Evolutionary conservation across 1,140 invertebrate genomes (phyloP).

Genomic region (Cotesia vestalis): DNA sequence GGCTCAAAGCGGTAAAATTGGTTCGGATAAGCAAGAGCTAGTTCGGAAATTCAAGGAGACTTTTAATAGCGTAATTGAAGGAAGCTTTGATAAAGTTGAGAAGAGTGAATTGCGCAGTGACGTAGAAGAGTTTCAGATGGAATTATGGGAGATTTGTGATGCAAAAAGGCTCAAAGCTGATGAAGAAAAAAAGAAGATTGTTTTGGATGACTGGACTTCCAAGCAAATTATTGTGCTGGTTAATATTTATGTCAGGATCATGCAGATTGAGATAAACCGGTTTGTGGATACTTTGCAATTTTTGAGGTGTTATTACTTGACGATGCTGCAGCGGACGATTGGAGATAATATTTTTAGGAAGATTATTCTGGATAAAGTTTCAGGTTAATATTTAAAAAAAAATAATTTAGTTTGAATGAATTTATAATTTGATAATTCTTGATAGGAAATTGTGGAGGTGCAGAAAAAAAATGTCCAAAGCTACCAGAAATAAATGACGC

Average conservation of each 20-base stretch:
- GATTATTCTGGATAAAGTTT: slow-evolving; percentile 29
- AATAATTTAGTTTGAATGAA: too few species aligned
- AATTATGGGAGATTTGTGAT: slow-evolving; percentile 66
- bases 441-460: background rate
- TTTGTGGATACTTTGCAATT: slow-evolving; percentile 64
- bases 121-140: slow-evolving; percentile 57
- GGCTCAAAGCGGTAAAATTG: slow-evolving; percentile 64
- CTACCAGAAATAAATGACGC: slow-evolving; percentile 4
- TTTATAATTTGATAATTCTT: background rate
- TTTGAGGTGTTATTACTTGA: slow-evolving; percentile 68
- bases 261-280: slow-evolving; percentile 70
- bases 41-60: slow-evolving; percentile 66
- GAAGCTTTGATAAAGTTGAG: slow-evolving; percentile 64
- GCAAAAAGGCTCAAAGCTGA: slow-evolving; percentile 64
- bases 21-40: slow-evolving; percentile 67
- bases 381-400: background rate
- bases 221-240: slow-evolving; percentile 64
- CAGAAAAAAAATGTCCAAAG: background rate
- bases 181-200: slow-evolving; percentile 61
- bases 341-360: slow-evolving; percentile 25
- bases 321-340: slow-evolving; percentile 55
- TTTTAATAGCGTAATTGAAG: slow-evolving; percentile 68
- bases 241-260: slow-evolving; percentile 66
- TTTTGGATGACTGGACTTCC: slow-evolving; percentile 66
- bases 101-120: slow-evolving; percentile 62